These are phyloP conservation scores for Entomobrya proxima DNA, from an alignment of 2,888 invertebrate genomes.

Conservation along the genomic window DNA sequence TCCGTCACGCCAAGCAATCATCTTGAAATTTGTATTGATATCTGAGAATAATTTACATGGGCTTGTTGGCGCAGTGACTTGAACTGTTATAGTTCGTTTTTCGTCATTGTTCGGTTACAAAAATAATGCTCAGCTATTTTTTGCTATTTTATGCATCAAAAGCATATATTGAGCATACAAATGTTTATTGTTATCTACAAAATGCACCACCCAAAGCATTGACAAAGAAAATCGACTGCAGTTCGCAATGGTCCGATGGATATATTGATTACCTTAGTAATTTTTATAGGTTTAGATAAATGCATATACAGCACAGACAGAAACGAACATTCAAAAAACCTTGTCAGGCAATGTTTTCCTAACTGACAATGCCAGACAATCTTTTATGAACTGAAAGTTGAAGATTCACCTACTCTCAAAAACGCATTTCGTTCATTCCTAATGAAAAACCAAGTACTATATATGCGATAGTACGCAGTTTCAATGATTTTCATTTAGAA, in stretches of 20 bases:
- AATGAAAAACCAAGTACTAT: no score
- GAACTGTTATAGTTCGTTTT: background rate
- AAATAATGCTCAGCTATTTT: background rate
- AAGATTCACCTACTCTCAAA: no score
- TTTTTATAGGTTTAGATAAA: background rate
- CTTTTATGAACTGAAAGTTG: no score
- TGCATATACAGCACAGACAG: background rate
- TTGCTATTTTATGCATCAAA: background rate
- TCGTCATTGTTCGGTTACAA: background rate
- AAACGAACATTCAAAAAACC: conserved; percentile 8
- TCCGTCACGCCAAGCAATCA: conserved; percentile 41
- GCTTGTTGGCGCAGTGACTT: background rate
- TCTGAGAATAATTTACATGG: background rate
- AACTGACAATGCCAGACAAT: no score
- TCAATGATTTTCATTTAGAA: no score
- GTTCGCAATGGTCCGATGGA: conserved; percentile 17
- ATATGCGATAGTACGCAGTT: no score
- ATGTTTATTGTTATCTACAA: background rate
- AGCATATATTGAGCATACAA: background rate
- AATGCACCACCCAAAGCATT: conserved; percentile 12
- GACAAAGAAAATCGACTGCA: conserved; percentile 29
- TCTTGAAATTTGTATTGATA: conserved; percentile 42
- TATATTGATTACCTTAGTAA: background rate
- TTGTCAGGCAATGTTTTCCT: background rate
- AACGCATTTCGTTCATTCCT: no score